Conservation (phyloP, 2,888 invertebrate genomes). For the Lysandra bellargus region DNA sequence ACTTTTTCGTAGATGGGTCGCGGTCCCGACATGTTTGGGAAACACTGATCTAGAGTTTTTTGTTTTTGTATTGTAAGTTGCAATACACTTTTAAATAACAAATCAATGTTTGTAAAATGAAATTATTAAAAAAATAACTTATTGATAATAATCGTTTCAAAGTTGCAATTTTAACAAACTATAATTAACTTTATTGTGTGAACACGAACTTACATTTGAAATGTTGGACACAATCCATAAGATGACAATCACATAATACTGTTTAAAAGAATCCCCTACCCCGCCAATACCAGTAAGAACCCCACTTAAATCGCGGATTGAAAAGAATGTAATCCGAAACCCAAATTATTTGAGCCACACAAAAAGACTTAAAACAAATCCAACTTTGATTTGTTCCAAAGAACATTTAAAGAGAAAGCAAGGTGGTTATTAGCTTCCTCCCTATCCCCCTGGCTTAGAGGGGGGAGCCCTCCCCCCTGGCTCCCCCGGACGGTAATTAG, state of each 20-base stretch:
- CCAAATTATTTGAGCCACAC: conserved; percentile 18
- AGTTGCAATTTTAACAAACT: too few relatives aligned
- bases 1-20: too few relatives aligned
- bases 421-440: conserved; percentile 35
- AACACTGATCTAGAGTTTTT: too few relatives aligned
- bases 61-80: too few relatives aligned
- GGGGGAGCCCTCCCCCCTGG: conserved; percentile 32
- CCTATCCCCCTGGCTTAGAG: conserved; percentile 39
- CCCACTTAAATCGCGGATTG: conserved; percentile 2
- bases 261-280: background rate
- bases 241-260: background rate
- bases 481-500: conserved; percentile 47
- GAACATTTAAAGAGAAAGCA: conserved; percentile 51
- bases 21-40: too few relatives aligned
- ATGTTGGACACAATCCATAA: background rate
- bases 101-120: too few relatives aligned
- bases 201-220: too few relatives aligned
- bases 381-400: conserved; percentile 67
- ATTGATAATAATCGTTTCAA: too few relatives aligned
- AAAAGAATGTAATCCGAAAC: conserved; percentile 26
- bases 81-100: too few relatives aligned
- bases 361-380: conserved; percentile 45
- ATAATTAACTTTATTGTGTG: too few relatives aligned
- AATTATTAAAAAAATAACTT: too few relatives aligned
- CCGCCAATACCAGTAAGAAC: background rate